These are phyloP conservation scores for Propithecus coquereli DNA, from an alignment of 2,113 vertebrate genomes.

Conservation along the genomic window DNA sequence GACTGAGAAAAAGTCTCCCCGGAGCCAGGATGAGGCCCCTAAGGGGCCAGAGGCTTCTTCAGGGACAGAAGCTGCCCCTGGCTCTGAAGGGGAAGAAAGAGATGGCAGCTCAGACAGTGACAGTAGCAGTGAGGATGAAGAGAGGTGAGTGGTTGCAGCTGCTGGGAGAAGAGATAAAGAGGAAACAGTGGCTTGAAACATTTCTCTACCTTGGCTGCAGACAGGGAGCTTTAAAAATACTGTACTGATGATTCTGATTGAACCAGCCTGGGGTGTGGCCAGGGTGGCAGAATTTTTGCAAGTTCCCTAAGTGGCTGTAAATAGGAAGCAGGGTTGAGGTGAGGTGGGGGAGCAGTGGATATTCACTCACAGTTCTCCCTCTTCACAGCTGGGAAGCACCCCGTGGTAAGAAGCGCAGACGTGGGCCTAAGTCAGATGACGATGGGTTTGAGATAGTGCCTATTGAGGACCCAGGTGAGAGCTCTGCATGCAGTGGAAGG, in stretches of 20 bases:
- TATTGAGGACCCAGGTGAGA: slow-evolving; percentile 91
- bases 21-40: slow-evolving; percentile 40
- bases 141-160: slow-evolving; percentile 80
- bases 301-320: background rate
- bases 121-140: slow-evolving; percentile 85
- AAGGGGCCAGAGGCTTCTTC: slow-evolving; percentile 41
- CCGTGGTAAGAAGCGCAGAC: slow-evolving; percentile 8
- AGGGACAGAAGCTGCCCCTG: background rate
- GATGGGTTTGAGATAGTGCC: slow-evolving; percentile 91
- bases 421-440: background rate
- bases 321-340: background rate
- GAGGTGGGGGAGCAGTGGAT: background rate
- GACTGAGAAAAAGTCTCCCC: background rate
- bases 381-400: slow-evolving; percentile 5
- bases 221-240: background rate
- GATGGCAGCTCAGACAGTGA: slow-evolving; percentile 79
- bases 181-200: background rate
- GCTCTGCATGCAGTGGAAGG: background rate
- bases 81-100: background rate
- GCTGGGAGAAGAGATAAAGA: background rate
- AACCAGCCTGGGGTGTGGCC: background rate
- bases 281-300: background rate
- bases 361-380: background rate
- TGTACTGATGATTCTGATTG: background rate
- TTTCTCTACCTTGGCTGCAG: background rate